phyloP scores from a whole-genome alignment of 35 echinoderm and acorn worm species.

The Diadema setosum region DNA sequence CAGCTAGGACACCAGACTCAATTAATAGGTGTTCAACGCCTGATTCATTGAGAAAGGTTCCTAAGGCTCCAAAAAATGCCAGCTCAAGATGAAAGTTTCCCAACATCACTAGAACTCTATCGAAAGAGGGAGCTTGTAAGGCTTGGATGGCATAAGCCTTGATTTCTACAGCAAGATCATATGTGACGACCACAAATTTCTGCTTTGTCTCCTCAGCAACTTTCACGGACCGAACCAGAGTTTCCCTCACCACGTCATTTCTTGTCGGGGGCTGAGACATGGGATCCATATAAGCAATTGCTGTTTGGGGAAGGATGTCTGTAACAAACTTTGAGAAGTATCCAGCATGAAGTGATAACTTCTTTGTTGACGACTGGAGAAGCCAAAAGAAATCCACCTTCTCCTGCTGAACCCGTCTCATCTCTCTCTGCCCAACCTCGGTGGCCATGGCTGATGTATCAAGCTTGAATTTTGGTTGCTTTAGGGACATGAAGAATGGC shows the following conservation, averaged over 20 bases:
- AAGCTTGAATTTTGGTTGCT: background rate
- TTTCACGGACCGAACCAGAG: conserved; percentile 44
- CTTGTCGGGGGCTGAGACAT: conserved; percentile 54
- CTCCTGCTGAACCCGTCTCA: conserved; percentile 8
- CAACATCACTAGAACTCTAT: conserved; percentile 67
- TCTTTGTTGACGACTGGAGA: conserved; percentile 5
- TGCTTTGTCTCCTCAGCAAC: conserved; percentile 59
- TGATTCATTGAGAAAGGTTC: conserved; percentile 76
- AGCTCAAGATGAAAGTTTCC: conserved; percentile 81
- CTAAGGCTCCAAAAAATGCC: conserved; percentile 70
- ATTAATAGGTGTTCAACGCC: conserved; percentile 58
- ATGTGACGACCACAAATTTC: conserved; percentile 46
- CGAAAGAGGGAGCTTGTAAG: conserved; percentile 53
- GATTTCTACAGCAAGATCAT: conserved; percentile 75
- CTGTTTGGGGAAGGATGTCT: conserved; percentile 48
- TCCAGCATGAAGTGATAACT: conserved; percentile 48
- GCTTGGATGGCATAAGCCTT: conserved; percentile 84
- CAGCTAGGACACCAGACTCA: conserved; percentile 49
- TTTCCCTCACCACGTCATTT: conserved; percentile 78
- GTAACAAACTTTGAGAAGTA: conserved; percentile 62
- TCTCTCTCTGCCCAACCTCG: background rate
- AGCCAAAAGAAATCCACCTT: conserved; percentile 35
- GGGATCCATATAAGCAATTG: conserved; percentile 61
- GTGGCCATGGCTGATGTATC: background rate
- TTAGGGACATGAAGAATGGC: conserved; percentile 2